Conservation (phyloP, 2,113 vertebrate species). For the Polyodon spathula region DNA sequence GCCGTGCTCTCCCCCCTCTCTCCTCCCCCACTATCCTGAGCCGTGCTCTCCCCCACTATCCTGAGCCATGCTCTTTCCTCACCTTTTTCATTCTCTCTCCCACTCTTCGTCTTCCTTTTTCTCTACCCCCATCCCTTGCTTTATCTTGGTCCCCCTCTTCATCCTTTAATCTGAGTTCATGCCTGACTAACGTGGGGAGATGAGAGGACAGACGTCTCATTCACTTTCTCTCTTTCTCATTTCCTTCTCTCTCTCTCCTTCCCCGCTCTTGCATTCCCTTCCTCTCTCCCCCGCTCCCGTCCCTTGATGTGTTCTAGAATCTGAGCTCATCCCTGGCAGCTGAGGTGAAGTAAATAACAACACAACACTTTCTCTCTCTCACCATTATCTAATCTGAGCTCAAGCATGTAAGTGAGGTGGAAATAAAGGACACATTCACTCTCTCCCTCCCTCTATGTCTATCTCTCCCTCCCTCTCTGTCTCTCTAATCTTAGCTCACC, state of each 20-base stretch:
- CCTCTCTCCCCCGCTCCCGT: not conserved
- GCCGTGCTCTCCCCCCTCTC: not conserved
- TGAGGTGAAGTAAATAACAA: not conserved
- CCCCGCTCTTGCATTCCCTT: slow-evolving; percentile 1
- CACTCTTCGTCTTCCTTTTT: no score
- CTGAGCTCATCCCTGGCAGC: not conserved
- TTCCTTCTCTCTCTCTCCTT: slow-evolving; percentile 5
- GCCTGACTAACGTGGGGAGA: no score
- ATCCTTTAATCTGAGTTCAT: no score
- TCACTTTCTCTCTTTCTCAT: not conserved
- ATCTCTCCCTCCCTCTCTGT: no score
- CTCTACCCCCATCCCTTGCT: no score
- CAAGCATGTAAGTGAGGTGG: no score
- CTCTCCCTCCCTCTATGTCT: no score
- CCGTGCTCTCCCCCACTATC: slow-evolving; percentile 17
- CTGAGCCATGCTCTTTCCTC: not conserved
- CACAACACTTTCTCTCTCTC: not conserved
- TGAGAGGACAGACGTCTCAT: not conserved
- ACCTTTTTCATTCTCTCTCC: not conserved
- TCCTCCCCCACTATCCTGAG: slow-evolving; percentile 9
- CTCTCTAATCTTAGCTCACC: no score
- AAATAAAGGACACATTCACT: no score
- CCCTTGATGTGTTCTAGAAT: slow-evolving; percentile 11
- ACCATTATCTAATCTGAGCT: no score
- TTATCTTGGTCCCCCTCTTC: no score